Percentiles rank a stretch among this genome's conserved stretches.
Conservation (phyloP, 2,113 vertebrate species). For the Bubo blakistoni region DNA sequence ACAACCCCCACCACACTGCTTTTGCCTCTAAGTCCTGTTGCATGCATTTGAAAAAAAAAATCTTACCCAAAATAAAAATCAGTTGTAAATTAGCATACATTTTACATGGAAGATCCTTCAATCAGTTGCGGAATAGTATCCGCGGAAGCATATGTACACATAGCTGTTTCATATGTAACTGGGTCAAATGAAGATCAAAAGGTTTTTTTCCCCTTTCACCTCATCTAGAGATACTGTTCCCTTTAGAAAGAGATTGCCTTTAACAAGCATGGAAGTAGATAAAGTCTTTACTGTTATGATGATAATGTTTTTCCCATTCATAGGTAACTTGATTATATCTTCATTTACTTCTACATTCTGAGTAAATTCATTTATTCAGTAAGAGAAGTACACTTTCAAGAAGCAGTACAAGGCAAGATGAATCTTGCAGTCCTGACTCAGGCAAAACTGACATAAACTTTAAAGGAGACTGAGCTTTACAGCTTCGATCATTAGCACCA, state of each 20-base stretch:
- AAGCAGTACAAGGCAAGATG: background rate
- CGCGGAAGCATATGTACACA: background rate
- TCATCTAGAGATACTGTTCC: background rate
- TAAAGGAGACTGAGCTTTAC: background rate
- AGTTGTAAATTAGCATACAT: background rate
- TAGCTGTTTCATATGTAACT: background rate
- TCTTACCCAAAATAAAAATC: background rate
- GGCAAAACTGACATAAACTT: background rate
- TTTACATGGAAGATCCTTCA: background rate
- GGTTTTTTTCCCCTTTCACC: background rate
- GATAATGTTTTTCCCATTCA: background rate
- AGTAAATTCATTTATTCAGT: background rate
- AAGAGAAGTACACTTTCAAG: background rate
- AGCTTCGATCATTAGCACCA: background rate
- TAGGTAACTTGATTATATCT: background rate
- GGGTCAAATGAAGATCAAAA: background rate
- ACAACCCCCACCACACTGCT: background rate
- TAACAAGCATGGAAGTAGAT: background rate
- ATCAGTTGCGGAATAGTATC: background rate
- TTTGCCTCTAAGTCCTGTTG: background rate
- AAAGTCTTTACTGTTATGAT: background rate
- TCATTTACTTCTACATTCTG: background rate
- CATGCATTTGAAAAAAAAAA: background rate
- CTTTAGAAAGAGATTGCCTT: background rate
- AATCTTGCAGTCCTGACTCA: background rate